Evolutionary conservation across 2,113 vertebrate species (phyloP).

Genomic region (Cryptoleucopteryx plumbea): DNA sequence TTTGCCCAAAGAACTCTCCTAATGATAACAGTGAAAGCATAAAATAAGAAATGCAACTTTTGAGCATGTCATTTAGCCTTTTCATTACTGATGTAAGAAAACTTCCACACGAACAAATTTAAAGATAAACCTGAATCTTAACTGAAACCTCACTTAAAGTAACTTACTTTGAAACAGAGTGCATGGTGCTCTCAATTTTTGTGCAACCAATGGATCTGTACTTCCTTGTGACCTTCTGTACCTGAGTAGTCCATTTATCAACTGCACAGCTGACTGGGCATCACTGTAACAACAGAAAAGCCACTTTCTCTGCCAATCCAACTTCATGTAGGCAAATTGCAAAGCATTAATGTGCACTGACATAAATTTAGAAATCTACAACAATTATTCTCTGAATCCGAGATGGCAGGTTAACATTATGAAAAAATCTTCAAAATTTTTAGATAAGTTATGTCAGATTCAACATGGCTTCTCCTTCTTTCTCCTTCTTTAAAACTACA

Average conservation of each 20-base stretch:
- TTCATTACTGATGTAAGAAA: background rate
- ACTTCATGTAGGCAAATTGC: background rate
- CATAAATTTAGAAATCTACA: background rate
- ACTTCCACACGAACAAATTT: background rate
- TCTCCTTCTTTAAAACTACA: background rate
- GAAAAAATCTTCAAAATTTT: background rate
- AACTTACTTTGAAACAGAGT: background rate
- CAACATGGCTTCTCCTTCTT: background rate
- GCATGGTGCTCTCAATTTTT: background rate
- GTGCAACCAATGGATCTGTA: background rate
- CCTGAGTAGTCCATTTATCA: background rate
- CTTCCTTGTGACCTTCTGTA: background rate
- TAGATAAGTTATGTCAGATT: background rate
- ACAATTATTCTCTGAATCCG: background rate
- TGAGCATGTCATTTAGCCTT: background rate
- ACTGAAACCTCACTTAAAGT: background rate
- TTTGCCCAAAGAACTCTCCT: background rate
- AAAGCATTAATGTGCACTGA: background rate
- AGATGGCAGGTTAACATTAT: background rate
- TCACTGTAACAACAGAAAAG: background rate
- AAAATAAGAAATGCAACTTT: background rate
- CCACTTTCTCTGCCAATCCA: background rate
- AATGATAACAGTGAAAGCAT: background rate
- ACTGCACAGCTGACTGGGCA: background rate
- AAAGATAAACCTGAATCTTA: background rate